Conservation (phyloP, 2,888 invertebrate species). For the Cosmopolites sordidus region DNA sequence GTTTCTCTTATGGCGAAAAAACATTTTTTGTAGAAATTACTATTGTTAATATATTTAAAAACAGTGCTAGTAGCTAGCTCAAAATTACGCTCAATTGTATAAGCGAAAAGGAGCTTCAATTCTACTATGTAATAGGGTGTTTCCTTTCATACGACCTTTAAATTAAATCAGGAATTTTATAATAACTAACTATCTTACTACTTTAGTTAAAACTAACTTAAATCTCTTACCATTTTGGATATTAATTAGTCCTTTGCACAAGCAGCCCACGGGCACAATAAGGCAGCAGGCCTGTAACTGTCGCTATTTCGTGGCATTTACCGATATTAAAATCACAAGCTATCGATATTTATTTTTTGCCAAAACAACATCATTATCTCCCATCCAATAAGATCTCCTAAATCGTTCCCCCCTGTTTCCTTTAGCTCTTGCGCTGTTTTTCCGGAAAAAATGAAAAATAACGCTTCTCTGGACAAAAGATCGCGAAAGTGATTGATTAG, state of each 20-base stretch:
- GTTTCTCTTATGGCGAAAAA: too few relatives aligned
- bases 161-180: too few relatives aligned
- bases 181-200: too few relatives aligned
- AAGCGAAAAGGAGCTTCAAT: too few relatives aligned
- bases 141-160: too few relatives aligned
- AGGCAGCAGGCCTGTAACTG: background rate
- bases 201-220: too few relatives aligned
- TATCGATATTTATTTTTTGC: conserved; percentile 21
- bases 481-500: conserved; percentile 25
- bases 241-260: background rate
- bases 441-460: conserved; percentile 26
- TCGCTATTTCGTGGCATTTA: conserved; percentile 13
- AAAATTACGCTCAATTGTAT: too few relatives aligned
- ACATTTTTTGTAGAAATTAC: too few relatives aligned
- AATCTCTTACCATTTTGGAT: background rate
- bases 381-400: conserved; percentile 17
- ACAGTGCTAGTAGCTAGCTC: too few relatives aligned
- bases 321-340: conserved; percentile 21
- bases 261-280: background rate
- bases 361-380: conserved; percentile 25
- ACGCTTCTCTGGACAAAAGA: conserved; percentile 26
- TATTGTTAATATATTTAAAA: too few relatives aligned
- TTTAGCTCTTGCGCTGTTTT: conserved; percentile 25
- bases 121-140: too few relatives aligned
- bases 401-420: conserved; percentile 8